phyloP scores from a whole-genome alignment of 2,797 vertebrate species.

The Muscicapa comitata region DNA sequence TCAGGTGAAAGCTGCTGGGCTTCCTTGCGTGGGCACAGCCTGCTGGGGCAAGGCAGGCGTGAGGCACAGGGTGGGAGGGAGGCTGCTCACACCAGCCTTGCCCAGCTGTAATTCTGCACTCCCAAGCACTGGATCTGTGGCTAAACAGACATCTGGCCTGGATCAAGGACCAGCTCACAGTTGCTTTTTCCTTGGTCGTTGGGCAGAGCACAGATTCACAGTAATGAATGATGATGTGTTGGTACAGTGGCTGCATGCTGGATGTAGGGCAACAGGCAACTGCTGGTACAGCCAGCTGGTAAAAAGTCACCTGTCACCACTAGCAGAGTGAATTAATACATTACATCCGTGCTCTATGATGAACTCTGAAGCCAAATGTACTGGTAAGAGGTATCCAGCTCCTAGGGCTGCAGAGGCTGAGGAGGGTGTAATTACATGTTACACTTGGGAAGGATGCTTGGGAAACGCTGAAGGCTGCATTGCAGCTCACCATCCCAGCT shows the following conservation, averaged over 20 bases:
- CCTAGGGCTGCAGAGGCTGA: neutral
- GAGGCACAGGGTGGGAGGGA: neutral
- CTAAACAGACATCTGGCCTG: neutral
- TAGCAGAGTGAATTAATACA: neutral
- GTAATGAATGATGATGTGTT: neutral
- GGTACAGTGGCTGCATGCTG: neutral
- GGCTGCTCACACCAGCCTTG: neutral
- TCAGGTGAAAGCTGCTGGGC: neutral
- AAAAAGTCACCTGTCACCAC: neutral
- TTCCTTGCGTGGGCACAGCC: fast-evolving
- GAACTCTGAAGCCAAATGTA: neutral
- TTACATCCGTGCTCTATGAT: neutral
- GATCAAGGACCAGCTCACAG: neutral
- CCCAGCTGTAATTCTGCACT: neutral
- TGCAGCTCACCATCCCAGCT: neutral
- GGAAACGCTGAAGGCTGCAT: constrained; percentile 15
- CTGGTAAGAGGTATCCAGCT: no score
- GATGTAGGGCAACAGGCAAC: neutral
- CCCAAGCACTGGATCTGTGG: neutral
- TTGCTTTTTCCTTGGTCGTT: neutral
- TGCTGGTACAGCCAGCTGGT: neutral
- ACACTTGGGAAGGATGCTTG: neutral
- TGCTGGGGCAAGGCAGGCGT: fast-evolving
- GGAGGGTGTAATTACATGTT: neutral
- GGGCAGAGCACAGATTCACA: neutral